Base-by-base conservation (phyloP, 2,888 invertebrate genomes). In the Allacma fusca region DNA sequence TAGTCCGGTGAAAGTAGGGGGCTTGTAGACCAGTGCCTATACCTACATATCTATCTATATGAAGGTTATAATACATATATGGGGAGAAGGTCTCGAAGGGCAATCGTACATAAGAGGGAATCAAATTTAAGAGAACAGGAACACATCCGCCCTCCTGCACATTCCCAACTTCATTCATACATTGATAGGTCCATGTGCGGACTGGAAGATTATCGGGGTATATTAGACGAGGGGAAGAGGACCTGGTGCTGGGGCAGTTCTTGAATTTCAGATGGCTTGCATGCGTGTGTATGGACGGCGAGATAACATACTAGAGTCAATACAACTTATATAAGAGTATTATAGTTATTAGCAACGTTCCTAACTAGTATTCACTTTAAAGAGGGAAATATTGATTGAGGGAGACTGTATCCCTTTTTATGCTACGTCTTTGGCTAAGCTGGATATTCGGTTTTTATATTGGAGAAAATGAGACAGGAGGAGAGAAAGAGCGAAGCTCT, bases 351-450 rank as follows among this genome's bases (percentile, higher is more conserved):
- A 50, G 9, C n/a, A 50, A 50, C 50, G 4, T 50, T 50, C 16
- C 19, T 50, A 50, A 50, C 50, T 50, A 16, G 9, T 50, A 50
- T 50, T 50, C 50, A 50, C 50, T 50, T 50, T 50, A 50, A 50
- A 50, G 50, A 50, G 50, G 50, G n/a, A 50, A 50, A n/a, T 50
- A 50, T 50, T 50, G 50, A 50, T 50, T 50, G 50, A 16, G n/a
- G 16, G 16, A 16, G 50, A 5, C 50, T 9, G 50, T 50, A 50
- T 50, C 50, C 34, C 16, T 50, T 50, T 16, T 50, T 16, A 19
- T 40, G 40, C 50, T 34, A 7, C 5, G 50, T 5, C 4, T 5
- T 5, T 34, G 34, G 5, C 5, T 50, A 9, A 50, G 50, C 50
- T 50, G 9, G 7, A 4, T 13, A 50, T 5, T n/a, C 16, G 50